Percentiles rank a stretch among this genome's conserved stretches.
Evolutionary conservation across 2,888 invertebrate species (phyloP).

Genomic region (Podotricha telesiphe): DNA sequence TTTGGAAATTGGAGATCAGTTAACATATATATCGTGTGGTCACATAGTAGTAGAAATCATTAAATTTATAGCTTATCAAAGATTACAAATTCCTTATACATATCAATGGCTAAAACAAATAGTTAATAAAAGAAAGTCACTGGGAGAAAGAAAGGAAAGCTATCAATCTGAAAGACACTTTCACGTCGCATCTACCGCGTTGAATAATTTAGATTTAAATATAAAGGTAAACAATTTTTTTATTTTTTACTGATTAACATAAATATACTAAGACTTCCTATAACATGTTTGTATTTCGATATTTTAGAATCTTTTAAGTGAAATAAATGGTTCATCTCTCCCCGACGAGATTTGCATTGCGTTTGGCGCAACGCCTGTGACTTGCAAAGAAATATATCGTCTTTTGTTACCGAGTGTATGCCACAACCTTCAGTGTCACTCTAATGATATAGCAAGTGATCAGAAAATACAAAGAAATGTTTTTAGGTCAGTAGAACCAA

Average conservation of each 20-base stretch:
- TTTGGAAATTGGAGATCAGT: conserved; percentile 76
- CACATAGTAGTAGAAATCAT: conserved; percentile 82
- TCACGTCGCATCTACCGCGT: conserved; percentile 67
- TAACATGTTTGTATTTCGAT: neutral
- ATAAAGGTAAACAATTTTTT: conserved; percentile 60
- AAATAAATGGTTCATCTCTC: conserved; percentile 66
- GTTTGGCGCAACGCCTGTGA: conserved; percentile 69
- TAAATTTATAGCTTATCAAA: conserved; percentile 83
- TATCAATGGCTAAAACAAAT: conserved; percentile 79
- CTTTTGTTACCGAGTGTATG: conserved; percentile 66
- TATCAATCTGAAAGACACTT: conserved; percentile 74
- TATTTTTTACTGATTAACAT: neutral
- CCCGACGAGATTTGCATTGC: conserved; percentile 75
- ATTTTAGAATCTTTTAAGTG: conserved; percentile 69
- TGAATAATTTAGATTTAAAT: conserved; percentile 75
- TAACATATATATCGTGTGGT: conserved; percentile 83
- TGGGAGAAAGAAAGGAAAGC: conserved; percentile 59
- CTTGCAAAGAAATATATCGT: conserved; percentile 74
- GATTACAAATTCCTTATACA: conserved; percentile 80
- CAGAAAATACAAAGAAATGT: conserved; percentile 71
- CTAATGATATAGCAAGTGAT: conserved; percentile 66
- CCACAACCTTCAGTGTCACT: conserved; percentile 74
- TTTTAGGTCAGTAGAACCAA: conserved; percentile 61
- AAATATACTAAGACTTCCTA: no score
- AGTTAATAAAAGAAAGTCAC: conserved; percentile 64